Evolutionary conservation across 2,888 invertebrate genomes (phyloP).

Genomic region (Xestia sexstrigata): DNA sequence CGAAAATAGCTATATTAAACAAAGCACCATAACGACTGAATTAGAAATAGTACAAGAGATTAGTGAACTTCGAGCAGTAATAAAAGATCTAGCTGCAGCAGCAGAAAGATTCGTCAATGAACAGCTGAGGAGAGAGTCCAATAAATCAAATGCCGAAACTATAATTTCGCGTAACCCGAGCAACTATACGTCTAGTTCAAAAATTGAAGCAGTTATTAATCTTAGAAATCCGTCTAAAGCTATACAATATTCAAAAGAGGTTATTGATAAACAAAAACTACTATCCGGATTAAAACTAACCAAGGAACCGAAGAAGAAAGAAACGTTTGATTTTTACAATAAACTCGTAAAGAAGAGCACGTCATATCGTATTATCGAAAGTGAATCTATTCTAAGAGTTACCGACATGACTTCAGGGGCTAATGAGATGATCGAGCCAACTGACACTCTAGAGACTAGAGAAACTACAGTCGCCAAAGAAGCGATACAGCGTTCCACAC

Average conservation of each 20-base stretch:
- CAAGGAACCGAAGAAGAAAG: constrained; percentile 73
- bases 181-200: constrained; percentile 51
- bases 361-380: constrained; percentile 84
- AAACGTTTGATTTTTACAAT: constrained; percentile 67
- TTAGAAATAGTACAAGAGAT: constrained; percentile 78
- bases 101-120: constrained; percentile 76
- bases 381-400: constrained; percentile 83
- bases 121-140: constrained; percentile 65
- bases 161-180: constrained; percentile 45
- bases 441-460: neutral
- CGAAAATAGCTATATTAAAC: constrained; percentile 45
- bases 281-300: constrained; percentile 74
- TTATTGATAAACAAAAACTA: constrained; percentile 62
- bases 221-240: constrained; percentile 70
- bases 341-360: constrained; percentile 77
- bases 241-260: constrained; percentile 74
- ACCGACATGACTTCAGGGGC: constrained; percentile 84
- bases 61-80: constrained; percentile 75
- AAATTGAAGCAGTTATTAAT: constrained; percentile 45
- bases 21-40: constrained; percentile 65
- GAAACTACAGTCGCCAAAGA: constrained; percentile 51
- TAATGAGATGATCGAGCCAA: constrained; percentile 58
- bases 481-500: constrained; percentile 67
- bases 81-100: constrained; percentile 76
- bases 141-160: constrained; percentile 48